Base-by-base conservation (phyloP, 2,113 vertebrate species). In the Dicaeum eximium region DNA sequence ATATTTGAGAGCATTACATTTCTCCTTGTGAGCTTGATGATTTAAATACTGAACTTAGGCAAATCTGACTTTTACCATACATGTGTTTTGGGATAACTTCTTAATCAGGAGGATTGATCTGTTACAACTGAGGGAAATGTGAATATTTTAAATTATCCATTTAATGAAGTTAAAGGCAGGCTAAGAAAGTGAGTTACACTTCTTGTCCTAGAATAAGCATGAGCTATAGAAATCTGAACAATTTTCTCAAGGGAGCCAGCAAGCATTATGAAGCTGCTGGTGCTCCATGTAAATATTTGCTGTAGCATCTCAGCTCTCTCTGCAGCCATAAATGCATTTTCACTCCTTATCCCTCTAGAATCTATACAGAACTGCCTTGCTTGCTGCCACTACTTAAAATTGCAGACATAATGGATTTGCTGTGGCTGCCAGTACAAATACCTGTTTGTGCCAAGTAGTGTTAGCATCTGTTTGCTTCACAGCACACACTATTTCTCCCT, bases 361-460 rank as follows among this genome's bases (percentile, higher is more conserved):
- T 62, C 64, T 1, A 0, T 37, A 37, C 62, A 73, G 81, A 72
- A 4, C 58, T 61, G 66, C 62, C 30, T 81, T 85, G 53, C 91
- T 87, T 12, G 13, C 91, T 65, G 8, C 58, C 65, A 64, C 69
- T 38, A 7, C 77, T 78, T 80, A 6, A 17, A 81, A 53, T 69
- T 86, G 79, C 77, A 85, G 58, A 47, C 42, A 8, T 33, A 77
- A 77, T 66, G 84, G 57, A 44, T 82, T 79, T 80, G 80, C 92
- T 85, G 65, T 87, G 89, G 62, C 91, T 95, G 87, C 87, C 84
- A 82, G 78, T 50, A 40, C 71, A 95, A 94, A 72, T 85, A 86
- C 10, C 84, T 77, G 65, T 45, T 71, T 57, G 38, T 95, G 87
- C 90, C 94, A 95, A 86, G 72, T 10, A 42, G 27, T 33, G 57